Conservation (phyloP, 2,113 vertebrate species). For the Colossoma macropomum region DNA sequence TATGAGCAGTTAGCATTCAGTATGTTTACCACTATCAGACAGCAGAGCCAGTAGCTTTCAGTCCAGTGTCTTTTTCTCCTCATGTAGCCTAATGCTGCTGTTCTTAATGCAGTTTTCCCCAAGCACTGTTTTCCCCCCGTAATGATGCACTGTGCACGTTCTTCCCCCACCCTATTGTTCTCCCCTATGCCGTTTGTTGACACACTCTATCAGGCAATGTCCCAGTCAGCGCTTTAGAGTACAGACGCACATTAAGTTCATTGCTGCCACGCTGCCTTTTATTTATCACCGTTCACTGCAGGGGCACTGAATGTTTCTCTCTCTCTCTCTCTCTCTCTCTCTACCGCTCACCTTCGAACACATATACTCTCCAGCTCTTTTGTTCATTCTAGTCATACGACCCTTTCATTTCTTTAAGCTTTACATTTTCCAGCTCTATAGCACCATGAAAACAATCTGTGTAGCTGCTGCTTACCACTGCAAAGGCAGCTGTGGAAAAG, state of each 20-base stretch:
- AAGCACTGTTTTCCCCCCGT: neutral
- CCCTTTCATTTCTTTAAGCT: slow-evolving; percentile 16
- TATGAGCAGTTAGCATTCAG: too few species aligned
- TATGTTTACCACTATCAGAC: too few species aligned
- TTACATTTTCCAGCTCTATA: slow-evolving; percentile 23
- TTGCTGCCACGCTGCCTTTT: slow-evolving; percentile 32
- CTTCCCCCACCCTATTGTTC: neutral
- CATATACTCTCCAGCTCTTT: neutral
- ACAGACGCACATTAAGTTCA: slow-evolving; percentile 50
- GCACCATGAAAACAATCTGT: neutral
- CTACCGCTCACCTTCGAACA: neutral
- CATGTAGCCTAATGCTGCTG: neutral
- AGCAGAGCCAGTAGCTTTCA: too few species aligned
- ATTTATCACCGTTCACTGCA: slow-evolving; percentile 58
- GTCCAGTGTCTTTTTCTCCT: neutral
- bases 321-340: neutral
- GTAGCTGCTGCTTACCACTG: neutral
- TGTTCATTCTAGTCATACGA: neutral
- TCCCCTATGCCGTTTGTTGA: slow-evolving; percentile 7
- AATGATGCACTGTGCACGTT: slow-evolving; percentile 20
- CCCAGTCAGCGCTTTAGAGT: slow-evolving; percentile 66
- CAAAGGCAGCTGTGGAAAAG: neutral
- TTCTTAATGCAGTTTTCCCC: neutral
- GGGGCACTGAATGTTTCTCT: slow-evolving; percentile 15
- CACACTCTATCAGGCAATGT: slow-evolving; percentile 47